phyloP scores from a whole-genome alignment of 2,113 vertebrate genomes.

The Leucopternis melanops region DNA sequence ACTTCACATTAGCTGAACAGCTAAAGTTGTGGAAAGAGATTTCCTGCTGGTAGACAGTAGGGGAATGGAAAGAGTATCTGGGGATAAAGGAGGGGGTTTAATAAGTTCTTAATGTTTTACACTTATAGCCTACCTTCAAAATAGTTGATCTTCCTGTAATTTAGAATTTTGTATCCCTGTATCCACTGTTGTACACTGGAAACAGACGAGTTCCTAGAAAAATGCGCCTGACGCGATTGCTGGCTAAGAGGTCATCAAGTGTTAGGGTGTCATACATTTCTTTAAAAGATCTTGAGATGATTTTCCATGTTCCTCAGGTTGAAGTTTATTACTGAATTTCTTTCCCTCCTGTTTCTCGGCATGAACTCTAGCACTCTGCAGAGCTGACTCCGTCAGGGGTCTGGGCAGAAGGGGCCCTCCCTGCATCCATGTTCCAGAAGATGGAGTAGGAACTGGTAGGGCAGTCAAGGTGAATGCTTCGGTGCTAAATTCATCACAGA shows the following conservation, averaged over 20 bases:
- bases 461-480: not conserved
- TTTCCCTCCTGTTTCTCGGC: not conserved
- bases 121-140: not conserved
- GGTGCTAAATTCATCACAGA: not conserved
- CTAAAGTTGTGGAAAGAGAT: not conserved
- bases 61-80: not conserved
- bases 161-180: not conserved
- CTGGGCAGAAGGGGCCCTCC: not conserved
- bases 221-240: not conserved
- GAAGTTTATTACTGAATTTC: not conserved
- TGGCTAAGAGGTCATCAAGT: not conserved
- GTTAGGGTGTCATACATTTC: not conserved
- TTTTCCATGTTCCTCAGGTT: not conserved
- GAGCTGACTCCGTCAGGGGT: too few relatives aligned
- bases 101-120: not conserved
- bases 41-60: not conserved
- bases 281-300: not conserved
- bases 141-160: not conserved
- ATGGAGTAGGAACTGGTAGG: not conserved
- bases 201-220: not conserved
- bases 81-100: not conserved
- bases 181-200: not conserved
- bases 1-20: not conserved
- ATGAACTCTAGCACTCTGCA: not conserved
- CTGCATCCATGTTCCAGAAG: not conserved